Evolutionary conservation across 1,140 invertebrate species (phyloP), one percentile per base, ranked within the genome.

Genomic region (Hyles euphorbiae): DNA sequence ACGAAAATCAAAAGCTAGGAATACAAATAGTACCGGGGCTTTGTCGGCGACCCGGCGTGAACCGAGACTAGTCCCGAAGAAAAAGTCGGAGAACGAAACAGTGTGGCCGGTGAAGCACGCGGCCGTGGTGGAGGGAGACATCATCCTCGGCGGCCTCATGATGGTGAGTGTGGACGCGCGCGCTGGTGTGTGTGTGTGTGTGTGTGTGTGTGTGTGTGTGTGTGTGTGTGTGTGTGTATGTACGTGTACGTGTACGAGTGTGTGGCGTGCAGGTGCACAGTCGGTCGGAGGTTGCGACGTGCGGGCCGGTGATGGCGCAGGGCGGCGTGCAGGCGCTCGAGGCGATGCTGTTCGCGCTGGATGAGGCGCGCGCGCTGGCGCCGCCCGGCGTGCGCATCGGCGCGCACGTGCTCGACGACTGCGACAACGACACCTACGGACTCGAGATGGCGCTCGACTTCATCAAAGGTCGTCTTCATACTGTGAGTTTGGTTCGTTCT

Each of bases 391-490:
- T 97, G 11, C 93, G 90, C 43, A 87, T 98, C 5, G 97, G 97
- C 7, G 96, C 96, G 0, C 94, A 97, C 74, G 95, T 98, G 47
- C 91, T 98, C 53, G 97, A 98, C 79, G 98, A 99, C 87, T 99
- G 97, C 83, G 97, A 98, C 87, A 96, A 97, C 85, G 97, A 99
- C 83, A 98, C 97, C 6, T 98, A 98, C 74, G 97, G 98, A 1
- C 90, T 98, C 10, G 97, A 98, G 75, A 98, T 98, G 93, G 96
- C 97, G 1, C 95, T 98, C 3, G 97, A 98, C 81, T 99, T 99
- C 78, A 98, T 99, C 62, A 97, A 98, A 94, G 97, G 97, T 40
- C 36, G 36, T 40, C 36, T 22, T 22, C 36, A 40, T 40, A 40
- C 36, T 40, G 22, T 2, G 22, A 22, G 22, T 22, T 22, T 22